Conservation (phyloP, 2,113 vertebrate species). For the Scalopus aquaticus region DNA sequence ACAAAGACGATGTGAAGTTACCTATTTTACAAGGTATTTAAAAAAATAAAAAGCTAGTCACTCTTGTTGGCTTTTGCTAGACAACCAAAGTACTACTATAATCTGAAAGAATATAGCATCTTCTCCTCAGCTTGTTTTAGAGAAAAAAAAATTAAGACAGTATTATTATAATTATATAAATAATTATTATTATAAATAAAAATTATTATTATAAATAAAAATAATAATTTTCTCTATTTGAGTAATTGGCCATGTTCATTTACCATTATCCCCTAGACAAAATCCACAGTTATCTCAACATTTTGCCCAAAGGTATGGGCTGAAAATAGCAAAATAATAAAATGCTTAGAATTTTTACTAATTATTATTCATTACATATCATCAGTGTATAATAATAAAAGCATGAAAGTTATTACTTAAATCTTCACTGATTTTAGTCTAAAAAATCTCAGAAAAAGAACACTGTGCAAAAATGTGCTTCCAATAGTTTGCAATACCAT, state of each 20-base stretch:
- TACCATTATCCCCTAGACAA: not conserved
- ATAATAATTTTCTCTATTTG: slow-evolving; percentile 3
- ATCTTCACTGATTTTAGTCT: not conserved
- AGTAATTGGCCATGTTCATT: not conserved
- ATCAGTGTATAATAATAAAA: slow-evolving; percentile 35
- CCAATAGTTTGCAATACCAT: not conserved
- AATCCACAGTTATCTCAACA: not conserved
- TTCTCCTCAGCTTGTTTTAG: not conserved
- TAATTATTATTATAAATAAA: too few species aligned
- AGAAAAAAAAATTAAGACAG: too few species aligned
- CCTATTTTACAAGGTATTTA: not conserved
- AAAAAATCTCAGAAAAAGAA: slow-evolving; percentile 23
- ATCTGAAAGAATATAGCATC: slow-evolving; percentile 15
- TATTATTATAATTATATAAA: too few species aligned
- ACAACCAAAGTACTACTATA: not conserved
- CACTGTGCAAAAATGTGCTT: not conserved
- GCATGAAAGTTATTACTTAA: slow-evolving; percentile 47
- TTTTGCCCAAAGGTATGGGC: not conserved
- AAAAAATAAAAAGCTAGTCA: not conserved
- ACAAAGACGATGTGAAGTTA: not conserved
- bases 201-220: too few species aligned
- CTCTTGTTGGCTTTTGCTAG: not conserved
- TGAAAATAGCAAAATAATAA: slow-evolving; percentile 23
- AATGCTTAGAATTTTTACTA: not conserved
- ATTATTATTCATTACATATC: not conserved